Percentiles rank a stretch among this genome's conserved stretches.
These are phyloP conservation scores for Phragmatobia fuliginosa DNA, from an alignment of 2,888 invertebrate genomes.

Conservation along the genomic window DNA sequence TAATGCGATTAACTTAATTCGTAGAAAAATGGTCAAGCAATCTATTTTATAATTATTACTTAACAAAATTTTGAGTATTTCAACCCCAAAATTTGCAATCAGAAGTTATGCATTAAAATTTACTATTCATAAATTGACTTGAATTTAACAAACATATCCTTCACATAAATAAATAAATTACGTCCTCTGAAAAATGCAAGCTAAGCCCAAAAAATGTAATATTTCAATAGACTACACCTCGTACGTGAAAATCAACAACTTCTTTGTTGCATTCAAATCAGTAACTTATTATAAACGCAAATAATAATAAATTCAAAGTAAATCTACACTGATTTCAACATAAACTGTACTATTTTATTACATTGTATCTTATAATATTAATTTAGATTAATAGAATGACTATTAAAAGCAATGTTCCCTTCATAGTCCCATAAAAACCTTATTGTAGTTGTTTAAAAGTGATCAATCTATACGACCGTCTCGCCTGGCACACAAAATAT, in stretches of 20 bases:
- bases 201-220: too few species aligned
- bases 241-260: too few species aligned
- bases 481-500: not conserved
- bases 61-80: not conserved
- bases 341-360: not conserved
- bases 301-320: not conserved
- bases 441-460: slow-evolving; percentile 7
- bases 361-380: not conserved
- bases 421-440: slow-evolving; percentile 17
- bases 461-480: not conserved
- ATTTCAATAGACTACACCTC: too few species aligned
- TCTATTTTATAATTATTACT: not conserved
- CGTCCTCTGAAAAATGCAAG: too few species aligned
- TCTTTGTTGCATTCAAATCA: too few species aligned
- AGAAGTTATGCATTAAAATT: not conserved
- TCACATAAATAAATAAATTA: too few species aligned
- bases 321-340: not conserved
- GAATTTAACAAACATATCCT: too few species aligned
- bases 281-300: not conserved
- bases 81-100: not conserved
- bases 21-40: not conserved
- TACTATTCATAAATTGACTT: not conserved
- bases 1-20: not conserved
- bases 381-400: slow-evolving; percentile 6
- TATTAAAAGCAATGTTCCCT: slow-evolving; percentile 2